phyloP scores from a whole-genome alignment of 2,888 invertebrate species.

The Ametastegia equiseti region DNA sequence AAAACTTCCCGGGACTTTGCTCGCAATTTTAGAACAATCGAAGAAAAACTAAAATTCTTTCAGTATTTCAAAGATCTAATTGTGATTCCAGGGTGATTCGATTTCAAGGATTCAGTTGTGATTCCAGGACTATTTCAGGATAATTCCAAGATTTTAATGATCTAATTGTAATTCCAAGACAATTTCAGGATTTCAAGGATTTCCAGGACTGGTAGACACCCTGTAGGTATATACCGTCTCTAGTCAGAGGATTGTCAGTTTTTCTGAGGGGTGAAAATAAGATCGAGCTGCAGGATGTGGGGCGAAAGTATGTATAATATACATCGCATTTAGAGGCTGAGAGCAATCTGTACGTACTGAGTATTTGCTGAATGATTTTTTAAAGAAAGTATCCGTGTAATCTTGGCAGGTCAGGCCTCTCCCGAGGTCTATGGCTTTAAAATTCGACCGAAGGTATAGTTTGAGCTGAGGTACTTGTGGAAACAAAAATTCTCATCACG shows the following conservation, averaged over 20 bases:
- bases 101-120: no score
- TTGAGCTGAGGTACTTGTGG: conserved; percentile 26
- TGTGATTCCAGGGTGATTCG: no score
- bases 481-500: conserved; percentile 34
- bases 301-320: neutral
- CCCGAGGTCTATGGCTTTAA: conserved; percentile 5
- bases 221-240: no score
- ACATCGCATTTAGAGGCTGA: neutral
- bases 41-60: no score
- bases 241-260: neutral
- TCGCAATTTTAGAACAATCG: no score
- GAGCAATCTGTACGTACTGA: neutral
- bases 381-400: neutral
- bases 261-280: neutral
- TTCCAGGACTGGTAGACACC: no score
- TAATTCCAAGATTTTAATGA: no score
- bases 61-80: no score
- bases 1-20: no score
- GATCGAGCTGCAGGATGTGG: neutral
- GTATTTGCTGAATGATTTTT: neutral
- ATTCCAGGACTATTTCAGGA: no score
- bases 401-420: conserved; percentile 8
- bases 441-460: conserved; percentile 4
- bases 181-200: no score
- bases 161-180: no score